These are phyloP conservation scores for Phalera bucephala DNA, from an alignment of 2,888 invertebrate species.

Conservation along the genomic window DNA sequence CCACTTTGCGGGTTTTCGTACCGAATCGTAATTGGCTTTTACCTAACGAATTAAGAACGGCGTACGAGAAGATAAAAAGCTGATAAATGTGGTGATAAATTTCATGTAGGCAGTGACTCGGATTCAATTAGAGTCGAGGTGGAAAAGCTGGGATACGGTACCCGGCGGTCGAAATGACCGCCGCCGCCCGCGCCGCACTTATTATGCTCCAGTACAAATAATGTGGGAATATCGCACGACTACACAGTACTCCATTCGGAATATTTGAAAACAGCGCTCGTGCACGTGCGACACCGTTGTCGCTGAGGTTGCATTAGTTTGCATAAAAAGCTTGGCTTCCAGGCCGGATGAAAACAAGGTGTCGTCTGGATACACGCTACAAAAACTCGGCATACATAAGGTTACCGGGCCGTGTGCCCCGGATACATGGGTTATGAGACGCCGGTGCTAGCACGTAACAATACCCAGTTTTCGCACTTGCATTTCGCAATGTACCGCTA, in stretches of 20 bases:
- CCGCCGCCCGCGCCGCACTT: conserved; percentile 16
- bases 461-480: background rate
- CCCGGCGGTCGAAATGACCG: conserved; percentile 33
- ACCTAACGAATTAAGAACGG: conserved; percentile 41
- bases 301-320: conserved; percentile 27
- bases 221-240: conserved; percentile 12
- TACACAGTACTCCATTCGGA: background rate
- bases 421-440: conserved; percentile 33
- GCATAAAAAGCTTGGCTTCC: conserved; percentile 41
- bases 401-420: conserved; percentile 26
- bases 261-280: background rate
- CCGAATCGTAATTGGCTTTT: conserved; percentile 36
- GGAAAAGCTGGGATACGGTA: conserved; percentile 31
- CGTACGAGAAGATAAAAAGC: conserved; percentile 47
- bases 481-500: background rate
- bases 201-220: conserved; percentile 23
- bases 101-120: conserved; percentile 48
- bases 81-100: conserved; percentile 55
- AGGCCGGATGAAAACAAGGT: conserved; percentile 37
- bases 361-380: conserved; percentile 31
- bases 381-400: conserved; percentile 27
- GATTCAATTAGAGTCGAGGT: conserved; percentile 49
- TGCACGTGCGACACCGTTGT: conserved; percentile 14
- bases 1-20: conserved; percentile 28
- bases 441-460: too few relatives aligned